Evolutionary conservation across 2,797 vertebrate species (phyloP), one percentile per base, ranked within the genome.

Genomic region (Ibycter americanus): DNA sequence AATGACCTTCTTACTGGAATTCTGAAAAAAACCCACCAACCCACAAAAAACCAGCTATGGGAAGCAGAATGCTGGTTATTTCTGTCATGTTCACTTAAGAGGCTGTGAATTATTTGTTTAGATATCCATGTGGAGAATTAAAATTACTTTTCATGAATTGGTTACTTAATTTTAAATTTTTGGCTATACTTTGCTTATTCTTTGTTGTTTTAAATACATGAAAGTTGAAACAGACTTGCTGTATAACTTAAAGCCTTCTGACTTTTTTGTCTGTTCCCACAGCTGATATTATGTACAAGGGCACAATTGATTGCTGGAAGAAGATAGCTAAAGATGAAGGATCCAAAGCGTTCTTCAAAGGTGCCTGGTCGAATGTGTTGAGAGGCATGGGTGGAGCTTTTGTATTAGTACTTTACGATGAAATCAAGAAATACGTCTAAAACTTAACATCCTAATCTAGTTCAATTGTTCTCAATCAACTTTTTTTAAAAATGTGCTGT

Each of bases 261-360:
- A 97, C n/a, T 7, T 86, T 76, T 66, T 32, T 73, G 23, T 96
- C 90, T 98, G 36, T 98, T 97, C 97, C 93, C 95, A 97, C 98
- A 99, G 99, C 99, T 96, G 99, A 99, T 93, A 99, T 99, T 97
- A 99, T 99, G 99, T 99, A 99, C 98, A 98, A 98, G 95, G 99
- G 99, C 98, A 99, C 99, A 98, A 97, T 99, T 26, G 99, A 99
- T 96, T 99, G 99, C 98, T 99, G 99, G 99, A 99, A 38, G 98
- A 99, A 99, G 98, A 99, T 99, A 95, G 61, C 98, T 2, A 99
- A 99, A 98, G 99, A 99, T 36, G 99, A 99, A 98, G 99, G 99
- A 95, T 7, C 76, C 94, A 99, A 97, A 49, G 99, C 99, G 21
- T 99, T 99, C 98, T 99, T 99, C 98, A 99, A 99, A 98, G 99